Evolutionary conservation across 2,113 vertebrate genomes (phyloP).

Genomic region (Atrichornis clamosus): DNA sequence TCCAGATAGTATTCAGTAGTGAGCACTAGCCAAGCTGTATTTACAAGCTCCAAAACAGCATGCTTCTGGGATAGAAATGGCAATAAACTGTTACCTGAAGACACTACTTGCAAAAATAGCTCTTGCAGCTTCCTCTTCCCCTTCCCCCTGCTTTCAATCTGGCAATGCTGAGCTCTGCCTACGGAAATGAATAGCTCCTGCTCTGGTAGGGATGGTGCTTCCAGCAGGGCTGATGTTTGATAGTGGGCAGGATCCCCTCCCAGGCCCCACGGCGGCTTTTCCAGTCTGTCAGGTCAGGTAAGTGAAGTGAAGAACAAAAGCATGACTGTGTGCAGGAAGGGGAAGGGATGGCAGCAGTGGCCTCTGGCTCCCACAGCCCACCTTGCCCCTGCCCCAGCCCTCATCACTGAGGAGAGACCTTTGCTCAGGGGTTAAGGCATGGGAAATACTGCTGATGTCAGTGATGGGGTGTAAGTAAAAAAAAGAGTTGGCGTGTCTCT

Average conservation of each 20-base stretch:
- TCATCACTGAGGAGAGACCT: neutral
- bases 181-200: neutral
- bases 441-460: fast-evolving
- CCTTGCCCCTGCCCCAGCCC: neutral
- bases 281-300: neutral
- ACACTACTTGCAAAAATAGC: neutral
- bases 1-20: neutral
- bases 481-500: neutral
- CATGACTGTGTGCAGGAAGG: neutral
- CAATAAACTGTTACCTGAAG: neutral
- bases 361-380: neutral
- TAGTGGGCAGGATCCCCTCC: neutral
- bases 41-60: neutral
- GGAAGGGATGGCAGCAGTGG: neutral
- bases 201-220: neutral
- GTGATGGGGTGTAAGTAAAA: neutral
- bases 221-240: fast-evolving
- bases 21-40: neutral
- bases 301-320: neutral
- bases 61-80: neutral
- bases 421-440: neutral
- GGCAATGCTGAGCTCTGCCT: neutral
- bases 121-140: neutral
- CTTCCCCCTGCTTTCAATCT: neutral
- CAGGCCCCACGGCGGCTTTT: neutral